phyloP scores from a whole-genome alignment of 2,888 invertebrate species.

The Nomada lathburiana region DNA sequence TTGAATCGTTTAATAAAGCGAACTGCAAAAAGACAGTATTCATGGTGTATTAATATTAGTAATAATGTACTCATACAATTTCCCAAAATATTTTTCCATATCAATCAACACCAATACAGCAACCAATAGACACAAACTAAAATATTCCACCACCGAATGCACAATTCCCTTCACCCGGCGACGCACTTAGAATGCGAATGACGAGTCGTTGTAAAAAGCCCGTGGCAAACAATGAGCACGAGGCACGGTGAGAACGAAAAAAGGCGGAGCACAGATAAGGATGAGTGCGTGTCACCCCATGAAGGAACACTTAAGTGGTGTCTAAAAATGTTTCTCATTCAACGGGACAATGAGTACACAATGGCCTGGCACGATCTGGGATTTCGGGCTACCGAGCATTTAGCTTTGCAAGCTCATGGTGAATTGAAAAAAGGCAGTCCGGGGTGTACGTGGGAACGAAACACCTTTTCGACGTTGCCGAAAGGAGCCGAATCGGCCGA shows the following conservation, averaged over 20 bases:
- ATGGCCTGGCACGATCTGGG: slow-evolving; percentile 72
- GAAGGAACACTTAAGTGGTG: slow-evolving; percentile 75
- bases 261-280: slow-evolving; percentile 56
- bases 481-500: slow-evolving; percentile 61
- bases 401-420: slow-evolving; percentile 79
- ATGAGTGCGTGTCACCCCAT: slow-evolving; percentile 75
- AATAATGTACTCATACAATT: too few species aligned
- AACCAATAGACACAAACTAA: background rate
- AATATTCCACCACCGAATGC: background rate
- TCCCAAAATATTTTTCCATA: too few species aligned
- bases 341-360: slow-evolving; percentile 77
- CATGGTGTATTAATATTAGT: too few species aligned
- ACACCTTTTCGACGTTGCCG: slow-evolving; percentile 68
- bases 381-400: slow-evolving; percentile 75
- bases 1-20: too few species aligned
- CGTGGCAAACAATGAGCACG: slow-evolving; percentile 69
- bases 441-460: slow-evolving; percentile 76
- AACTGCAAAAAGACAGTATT: too few species aligned
- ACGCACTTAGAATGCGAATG: slow-evolving; percentile 63
- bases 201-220: slow-evolving; percentile 72
- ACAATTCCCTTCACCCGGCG: background rate
- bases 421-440: slow-evolving; percentile 76
- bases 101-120: too few species aligned
- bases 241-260: slow-evolving; percentile 59
- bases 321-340: slow-evolving; percentile 80